Percentiles rank a stretch among this genome's conserved stretches.
Conservation (phyloP, 2,797 vertebrate species). For the Crenuchus spilurus region DNA sequence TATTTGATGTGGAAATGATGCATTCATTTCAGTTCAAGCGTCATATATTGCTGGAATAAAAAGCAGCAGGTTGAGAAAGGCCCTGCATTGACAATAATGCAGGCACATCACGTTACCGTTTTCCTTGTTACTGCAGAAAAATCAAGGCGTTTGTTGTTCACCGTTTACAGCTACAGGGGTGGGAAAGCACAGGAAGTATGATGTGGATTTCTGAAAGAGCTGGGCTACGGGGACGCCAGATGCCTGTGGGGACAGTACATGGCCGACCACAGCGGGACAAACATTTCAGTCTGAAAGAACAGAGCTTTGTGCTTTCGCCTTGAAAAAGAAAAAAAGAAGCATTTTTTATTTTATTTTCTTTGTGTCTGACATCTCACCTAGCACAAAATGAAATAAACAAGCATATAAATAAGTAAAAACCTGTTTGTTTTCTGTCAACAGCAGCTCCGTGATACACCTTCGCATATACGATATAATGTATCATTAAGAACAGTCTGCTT, state of each 20-base stretch:
- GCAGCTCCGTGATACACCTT: background rate
- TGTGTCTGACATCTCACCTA: background rate
- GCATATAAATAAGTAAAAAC: background rate
- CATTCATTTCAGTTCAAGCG: too few species aligned
- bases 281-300: background rate
- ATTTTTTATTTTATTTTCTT: background rate
- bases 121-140: background rate
- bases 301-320: background rate
- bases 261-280: background rate
- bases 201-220: conserved; percentile 11
- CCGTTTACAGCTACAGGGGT: background rate
- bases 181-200: background rate
- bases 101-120: background rate
- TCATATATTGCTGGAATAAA: background rate
- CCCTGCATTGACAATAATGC: background rate
- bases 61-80: background rate
- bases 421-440: background rate
- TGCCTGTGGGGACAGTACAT: conserved; percentile 21
- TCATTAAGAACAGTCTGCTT: conserved; percentile 1
- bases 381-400: background rate
- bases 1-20: too few species aligned
- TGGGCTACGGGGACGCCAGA: background rate
- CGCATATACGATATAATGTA: background rate
- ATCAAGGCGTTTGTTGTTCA: background rate
- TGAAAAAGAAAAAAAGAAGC: background rate